A percentile compares a stretch with the other conserved stretches of the same genome.
phyloP scores from a whole-genome alignment of 2,113 vertebrate species.

The Gadus macrocephalus region DNA sequence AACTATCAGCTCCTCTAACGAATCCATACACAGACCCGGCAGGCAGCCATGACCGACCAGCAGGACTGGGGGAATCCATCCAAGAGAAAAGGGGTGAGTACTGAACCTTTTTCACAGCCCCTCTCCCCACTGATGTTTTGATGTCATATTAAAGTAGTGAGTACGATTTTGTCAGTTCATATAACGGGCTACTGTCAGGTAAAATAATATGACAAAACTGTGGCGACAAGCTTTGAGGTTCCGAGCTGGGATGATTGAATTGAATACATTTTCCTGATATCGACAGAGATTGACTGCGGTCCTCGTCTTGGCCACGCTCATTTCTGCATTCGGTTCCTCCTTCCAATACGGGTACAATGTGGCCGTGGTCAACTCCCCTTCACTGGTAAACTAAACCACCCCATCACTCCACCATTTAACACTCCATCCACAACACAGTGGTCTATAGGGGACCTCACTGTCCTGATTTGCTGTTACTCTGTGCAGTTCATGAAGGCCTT shows the following conservation, averaged over 20 bases:
- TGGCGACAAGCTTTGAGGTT: background rate
- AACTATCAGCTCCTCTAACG: background rate
- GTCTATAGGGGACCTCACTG: background rate
- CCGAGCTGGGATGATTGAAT: background rate
- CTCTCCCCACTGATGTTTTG: too few relatives aligned
- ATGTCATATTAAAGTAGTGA: too few relatives aligned
- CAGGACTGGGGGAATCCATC: slow-evolving; percentile 20
- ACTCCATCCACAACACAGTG: background rate
- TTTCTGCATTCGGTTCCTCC: slow-evolving; percentile 89
- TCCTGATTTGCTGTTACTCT: slow-evolving; percentile 4
- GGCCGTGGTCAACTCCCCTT: slow-evolving; percentile 85
- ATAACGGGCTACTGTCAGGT: slow-evolving; percentile 2
- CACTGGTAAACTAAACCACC: slow-evolving; percentile 61
- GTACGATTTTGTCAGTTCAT: background rate
- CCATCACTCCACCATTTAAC: background rate
- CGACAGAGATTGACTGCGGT: slow-evolving; percentile 75
- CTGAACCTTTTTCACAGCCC: background rate
- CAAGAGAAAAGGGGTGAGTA: slow-evolving; percentile 67
- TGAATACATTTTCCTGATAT: slow-evolving; percentile 2
- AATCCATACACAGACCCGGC: slow-evolving; percentile 12
- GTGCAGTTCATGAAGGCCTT: slow-evolving; percentile 83
- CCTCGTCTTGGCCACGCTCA: slow-evolving; percentile 72
- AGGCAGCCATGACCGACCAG: slow-evolving; percentile 38
- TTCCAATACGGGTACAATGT: slow-evolving; percentile 98
- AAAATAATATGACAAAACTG: background rate